These are phyloP conservation scores for Leucophenga montana DNA, from an alignment of 2,888 invertebrate species.

Conservation along the genomic window DNA sequence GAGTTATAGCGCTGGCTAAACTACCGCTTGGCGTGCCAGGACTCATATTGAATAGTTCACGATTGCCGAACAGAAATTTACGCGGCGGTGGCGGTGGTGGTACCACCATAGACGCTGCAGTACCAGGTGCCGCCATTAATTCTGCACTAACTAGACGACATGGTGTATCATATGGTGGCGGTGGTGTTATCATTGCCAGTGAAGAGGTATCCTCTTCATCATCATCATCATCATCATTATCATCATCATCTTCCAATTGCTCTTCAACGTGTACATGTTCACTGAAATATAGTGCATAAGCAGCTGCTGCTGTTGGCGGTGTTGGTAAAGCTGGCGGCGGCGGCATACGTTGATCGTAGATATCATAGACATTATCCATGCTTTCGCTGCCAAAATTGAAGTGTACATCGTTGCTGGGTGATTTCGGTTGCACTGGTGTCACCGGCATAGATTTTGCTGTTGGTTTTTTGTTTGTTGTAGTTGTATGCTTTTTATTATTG, in stretches of 20 bases:
- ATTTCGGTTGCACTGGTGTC: constrained; percentile 62
- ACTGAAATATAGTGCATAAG: constrained; percentile 24
- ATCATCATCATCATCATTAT: no score
- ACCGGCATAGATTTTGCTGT: constrained; percentile 60
- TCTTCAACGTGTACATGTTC: constrained; percentile 40
- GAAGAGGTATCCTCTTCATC: constrained; percentile 60
- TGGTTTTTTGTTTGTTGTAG: constrained; percentile 7
- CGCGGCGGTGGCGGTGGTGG: constrained; percentile 61
- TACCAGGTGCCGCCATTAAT: constrained; percentile 13
- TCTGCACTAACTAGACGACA: constrained; percentile 38
- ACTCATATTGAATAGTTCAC: constrained; percentile 68
- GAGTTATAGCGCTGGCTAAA: constrained; percentile 63
- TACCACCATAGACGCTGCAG: constrained; percentile 17
- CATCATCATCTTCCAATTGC: constrained; percentile 33
- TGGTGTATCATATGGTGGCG: constrained; percentile 67
- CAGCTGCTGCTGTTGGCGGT: constrained; percentile 31
- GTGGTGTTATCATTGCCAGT: constrained; percentile 70
- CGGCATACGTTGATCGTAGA: constrained; percentile 48
- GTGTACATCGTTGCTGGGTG: constrained; percentile 47
- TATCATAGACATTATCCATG: constrained; percentile 52
- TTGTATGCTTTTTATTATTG: constrained; percentile 35
- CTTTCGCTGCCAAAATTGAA: constrained; percentile 40
- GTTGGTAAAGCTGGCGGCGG: constrained; percentile 41
- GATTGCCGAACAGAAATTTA: constrained; percentile 65
- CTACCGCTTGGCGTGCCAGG: constrained; percentile 55